Evolutionary conservation across 35 echinoderm and acorn worm species (phyloP).

Genomic region (Lytechinus pictus): DNA sequence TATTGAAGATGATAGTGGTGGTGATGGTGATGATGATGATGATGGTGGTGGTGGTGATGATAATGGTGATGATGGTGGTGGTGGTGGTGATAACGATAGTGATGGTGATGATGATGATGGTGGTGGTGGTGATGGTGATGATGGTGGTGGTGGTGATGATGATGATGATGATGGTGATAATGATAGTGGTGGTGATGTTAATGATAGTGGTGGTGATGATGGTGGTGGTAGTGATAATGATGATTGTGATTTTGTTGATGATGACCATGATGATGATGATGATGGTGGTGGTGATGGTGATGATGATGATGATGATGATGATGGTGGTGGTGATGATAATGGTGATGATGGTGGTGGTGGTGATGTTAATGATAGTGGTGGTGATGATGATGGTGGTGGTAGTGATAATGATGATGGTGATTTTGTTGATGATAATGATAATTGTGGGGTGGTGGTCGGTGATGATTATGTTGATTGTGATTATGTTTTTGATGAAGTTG

Average conservation of each 20-base stretch:
- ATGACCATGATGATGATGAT: background rate
- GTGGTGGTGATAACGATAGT: background rate
- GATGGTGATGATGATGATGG: background rate
- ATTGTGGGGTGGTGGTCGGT: no score
- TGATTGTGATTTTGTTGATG: background rate
- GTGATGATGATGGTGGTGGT: background rate
- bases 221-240: background rate
- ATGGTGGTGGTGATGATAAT: no score
- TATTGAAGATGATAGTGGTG: conserved; percentile 48
- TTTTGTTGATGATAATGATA: background rate
- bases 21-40: conserved; percentile 59
- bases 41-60: conserved; percentile 25
- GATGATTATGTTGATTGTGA: no score
- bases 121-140: background rate
- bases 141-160: background rate
- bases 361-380: no score
- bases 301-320: background rate
- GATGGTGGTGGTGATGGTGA: background rate
- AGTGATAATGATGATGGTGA: background rate
- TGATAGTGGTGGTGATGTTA: background rate
- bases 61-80: conserved; percentile 42
- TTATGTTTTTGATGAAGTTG: no score
- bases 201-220: background rate
- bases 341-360: no score
- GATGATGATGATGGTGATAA: background rate